These are phyloP conservation scores for Epinotia bilunana DNA, from an alignment of 2,888 invertebrate species.

Conservation along the genomic window DNA sequence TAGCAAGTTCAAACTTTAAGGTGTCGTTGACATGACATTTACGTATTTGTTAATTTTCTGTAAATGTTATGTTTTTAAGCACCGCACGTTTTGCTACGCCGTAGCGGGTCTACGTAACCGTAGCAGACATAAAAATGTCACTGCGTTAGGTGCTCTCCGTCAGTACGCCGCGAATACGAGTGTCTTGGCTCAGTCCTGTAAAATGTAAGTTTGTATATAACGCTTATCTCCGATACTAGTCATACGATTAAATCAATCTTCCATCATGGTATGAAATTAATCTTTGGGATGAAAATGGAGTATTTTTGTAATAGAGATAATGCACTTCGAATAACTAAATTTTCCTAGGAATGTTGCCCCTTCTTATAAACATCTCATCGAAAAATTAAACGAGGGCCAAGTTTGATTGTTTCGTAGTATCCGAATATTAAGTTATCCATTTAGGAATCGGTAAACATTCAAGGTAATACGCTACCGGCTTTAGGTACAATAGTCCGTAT, in stretches of 20 bases:
- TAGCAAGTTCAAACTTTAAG: too few species aligned
- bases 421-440: neutral
- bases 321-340: too few species aligned
- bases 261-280: too few species aligned
- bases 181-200: neutral
- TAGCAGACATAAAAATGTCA: slow-evolving; percentile 20
- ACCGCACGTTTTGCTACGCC: slow-evolving; percentile 19
- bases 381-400: neutral
- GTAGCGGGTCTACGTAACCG: slow-evolving; percentile 36
- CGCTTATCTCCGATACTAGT: too few species aligned
- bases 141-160: neutral
- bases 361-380: neutral
- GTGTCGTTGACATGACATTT: too few species aligned
- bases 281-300: too few species aligned
- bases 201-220: neutral
- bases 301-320: too few species aligned
- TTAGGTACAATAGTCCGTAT: slow-evolving; percentile 8
- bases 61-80: neutral
- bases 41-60: too few species aligned
- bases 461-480: slow-evolving; percentile 23
- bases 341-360: too few species aligned
- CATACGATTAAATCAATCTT: too few species aligned
- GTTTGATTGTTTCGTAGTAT: neutral
- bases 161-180: neutral
- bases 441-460: slow-evolving; percentile 10